phyloP scores from a whole-genome alignment of 2,888 invertebrate species.

The Chesias legatella region DNA sequence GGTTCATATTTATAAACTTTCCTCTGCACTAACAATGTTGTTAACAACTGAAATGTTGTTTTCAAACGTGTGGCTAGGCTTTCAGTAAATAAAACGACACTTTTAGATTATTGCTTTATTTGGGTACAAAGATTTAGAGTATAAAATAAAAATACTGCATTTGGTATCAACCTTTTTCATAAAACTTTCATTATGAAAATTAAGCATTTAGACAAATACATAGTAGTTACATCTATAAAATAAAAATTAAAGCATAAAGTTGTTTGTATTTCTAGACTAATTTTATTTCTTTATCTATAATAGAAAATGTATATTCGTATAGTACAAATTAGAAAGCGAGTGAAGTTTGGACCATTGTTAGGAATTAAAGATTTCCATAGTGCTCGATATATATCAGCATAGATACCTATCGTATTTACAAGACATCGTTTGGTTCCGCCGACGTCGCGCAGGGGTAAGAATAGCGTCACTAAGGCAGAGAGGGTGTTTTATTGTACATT shows the following conservation, averaged over 20 bases:
- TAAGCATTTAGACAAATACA: slow-evolving; percentile 77
- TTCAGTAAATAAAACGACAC: slow-evolving; percentile 35
- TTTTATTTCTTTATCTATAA: slow-evolving; percentile 68
- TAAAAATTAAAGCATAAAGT: slow-evolving; percentile 72
- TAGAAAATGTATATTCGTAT: slow-evolving; percentile 76
- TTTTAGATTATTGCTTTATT: slow-evolving; percentile 72
- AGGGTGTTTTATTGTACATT: slow-evolving; percentile 77
- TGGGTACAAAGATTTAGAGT: slow-evolving; percentile 78
- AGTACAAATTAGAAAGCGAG: slow-evolving; percentile 78
- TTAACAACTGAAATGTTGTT: slow-evolving; percentile 29
- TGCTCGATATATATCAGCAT: slow-evolving; percentile 71
- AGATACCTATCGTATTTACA: slow-evolving; percentile 74
- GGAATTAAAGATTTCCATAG: slow-evolving; percentile 77
- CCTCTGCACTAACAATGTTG: slow-evolving; percentile 26
- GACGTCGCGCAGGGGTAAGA: slow-evolving; percentile 70
- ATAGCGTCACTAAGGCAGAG: slow-evolving; percentile 77
- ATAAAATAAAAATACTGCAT: slow-evolving; percentile 80
- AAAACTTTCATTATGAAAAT: slow-evolving; percentile 77
- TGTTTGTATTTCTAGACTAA: slow-evolving; percentile 61
- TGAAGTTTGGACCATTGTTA: slow-evolving; percentile 80
- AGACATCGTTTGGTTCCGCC: slow-evolving; percentile 61
- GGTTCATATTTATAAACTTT: slow-evolving; percentile 56
- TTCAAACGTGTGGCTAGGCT: slow-evolving; percentile 13
- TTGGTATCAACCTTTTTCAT: slow-evolving; percentile 75
- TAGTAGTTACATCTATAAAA: slow-evolving; percentile 67